Evolutionary conservation across 2,797 vertebrate species (phyloP), one percentile per base, ranked within the genome.

Genomic region (Myripristis jacobus): DNA sequence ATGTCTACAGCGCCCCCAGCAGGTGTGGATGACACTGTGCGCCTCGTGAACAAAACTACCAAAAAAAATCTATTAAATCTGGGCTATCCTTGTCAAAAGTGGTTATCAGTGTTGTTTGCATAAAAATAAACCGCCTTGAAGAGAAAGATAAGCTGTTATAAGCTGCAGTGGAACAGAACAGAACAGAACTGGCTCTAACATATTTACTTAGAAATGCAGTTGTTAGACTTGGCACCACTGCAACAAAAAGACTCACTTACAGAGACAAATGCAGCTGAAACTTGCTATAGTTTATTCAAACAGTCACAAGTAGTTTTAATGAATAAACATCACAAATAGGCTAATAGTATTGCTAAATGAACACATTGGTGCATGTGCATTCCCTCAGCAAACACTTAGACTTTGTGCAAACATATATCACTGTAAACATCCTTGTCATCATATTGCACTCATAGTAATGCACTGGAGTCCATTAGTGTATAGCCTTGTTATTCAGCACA

Each of bases 1-100:
- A 7, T 0, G 15, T 31, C 66, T 3, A 6, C 71, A 87, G 87
- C 87, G 71, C 66, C 88, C 10, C 51, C 82, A 59, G 0, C 0
- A 12, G 87, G 61, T 0, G 41, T 0, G 84, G 85, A 79, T 57
- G 82, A 0, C 36, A 9, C 54, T 2, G 22, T 41, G 46, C 54
- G 21, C 12, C 6, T 13, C 13, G 13, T 7, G 4, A 7, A 22
- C 43, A 3, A 0, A 31, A 36, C n/a, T n/a, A n/a, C n/a, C 34
- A 21, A 2, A 2, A 4, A 9, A 31, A 27, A 22, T 36, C 34
- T 36, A 36, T 36, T 36, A 36, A 36, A 15, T 43, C 36, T 38
- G 36, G 31, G 31, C 36, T 31, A 31, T 31, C 2, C 10, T 2
- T 12, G 12, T 12, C 12, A 12, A 36, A 36, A 36, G 7, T 9